Base-by-base conservation (phyloP, 2,888 invertebrate species). In the Sinentomon sp. region DNA sequence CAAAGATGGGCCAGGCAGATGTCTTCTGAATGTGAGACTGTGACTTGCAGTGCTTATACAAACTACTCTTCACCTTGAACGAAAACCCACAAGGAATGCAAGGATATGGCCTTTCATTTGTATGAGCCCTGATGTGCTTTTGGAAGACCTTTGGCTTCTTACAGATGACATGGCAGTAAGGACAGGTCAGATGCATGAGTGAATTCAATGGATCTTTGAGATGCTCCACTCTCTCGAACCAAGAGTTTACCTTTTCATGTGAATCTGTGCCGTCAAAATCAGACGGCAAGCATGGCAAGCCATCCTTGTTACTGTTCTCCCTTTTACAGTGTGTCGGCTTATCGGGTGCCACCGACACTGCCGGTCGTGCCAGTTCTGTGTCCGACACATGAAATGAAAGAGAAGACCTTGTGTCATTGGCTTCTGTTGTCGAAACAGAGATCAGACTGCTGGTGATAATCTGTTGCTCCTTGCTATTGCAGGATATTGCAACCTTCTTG, bases 41-140 rank as follows among this genome's bases (percentile, higher is more conserved):
- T 29, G 72, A 72, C 53, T 75, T 59, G 53, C 74, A 68, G 55
- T 83, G 83, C 54, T 85, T 85, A 53, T 80, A 83, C 43, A 83
- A 62, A 55, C 85, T 85, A 46, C 82, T 82, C 53, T 78, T 77
- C 16, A 85, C 85, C 56, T 85, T 85, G 58, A 85, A 85, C 46
- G 80, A 75, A 56, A 83, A 77, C 42, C 78, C 78, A 54, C 83
- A 85, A 42, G 73, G 69, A 46, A 64, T 60, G 57, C 83, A 85
- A 18, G 83, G 83, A 58, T 71, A 85, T 36, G 83, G 83, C 46
- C 83, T 63, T 56, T 85, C 83, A 52, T 82, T 80, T 28, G 85
- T 83, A 55, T 85, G 83, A 38, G 82, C 78, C 49, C 83, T 66
- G 53, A 85, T 76, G 61, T 85, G 85, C 61, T 85, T 85, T 54